Base-by-base conservation (phyloP, 2,888 invertebrate genomes). In the Rhabditoides inermis region DNA sequence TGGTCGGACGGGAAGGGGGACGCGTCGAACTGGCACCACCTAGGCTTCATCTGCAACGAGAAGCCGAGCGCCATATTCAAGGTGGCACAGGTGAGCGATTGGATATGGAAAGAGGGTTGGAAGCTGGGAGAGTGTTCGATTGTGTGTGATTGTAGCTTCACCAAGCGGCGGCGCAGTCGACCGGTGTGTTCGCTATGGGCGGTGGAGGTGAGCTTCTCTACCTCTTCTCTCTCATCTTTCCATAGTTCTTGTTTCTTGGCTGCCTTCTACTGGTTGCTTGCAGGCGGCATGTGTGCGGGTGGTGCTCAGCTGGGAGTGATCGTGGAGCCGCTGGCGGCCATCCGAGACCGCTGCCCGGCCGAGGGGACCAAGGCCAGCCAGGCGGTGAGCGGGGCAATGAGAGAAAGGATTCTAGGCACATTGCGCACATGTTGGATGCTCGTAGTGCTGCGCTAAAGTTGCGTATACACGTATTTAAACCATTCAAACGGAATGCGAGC, bases 31-130 rank as follows among this genome's bases (percentile, higher is more conserved):
- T 98, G 95, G 95, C 89, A 90, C 76, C 85, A 87, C 45, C 81
- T 98, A 32, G 95, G 95, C 1, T 86, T 86, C 73, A 86, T 98
- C 60, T 87, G 90, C 2, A 98, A 98, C 76, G 79, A 81, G 2
- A 98, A 98, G 77, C 95, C 98, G 0, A 95, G 95, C 15, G 91
- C 89, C 0, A 94, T 98, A 65, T 98, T 90, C 76, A 92, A 90
- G 81, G 88, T 98, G 63, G 87, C 89, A 0, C 86, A 85, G 67
- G 71, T 79, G 10, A 77, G 76, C 53, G 12, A 25, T 25, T 18
- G 36, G 26, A n/a, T 20, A n/a, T 10, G 35, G 41, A 27, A 26
- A 27, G 36, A 23, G 30, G 22, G 26, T 23, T 27, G 0, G 6
- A 23, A 6, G 28, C 22, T 28, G 26, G n/a, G 22, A 1, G 26